Evolutionary conservation across 2,113 vertebrate species (phyloP), one percentile per base, ranked within the genome.

Genomic region (Procavia capensis): DNA sequence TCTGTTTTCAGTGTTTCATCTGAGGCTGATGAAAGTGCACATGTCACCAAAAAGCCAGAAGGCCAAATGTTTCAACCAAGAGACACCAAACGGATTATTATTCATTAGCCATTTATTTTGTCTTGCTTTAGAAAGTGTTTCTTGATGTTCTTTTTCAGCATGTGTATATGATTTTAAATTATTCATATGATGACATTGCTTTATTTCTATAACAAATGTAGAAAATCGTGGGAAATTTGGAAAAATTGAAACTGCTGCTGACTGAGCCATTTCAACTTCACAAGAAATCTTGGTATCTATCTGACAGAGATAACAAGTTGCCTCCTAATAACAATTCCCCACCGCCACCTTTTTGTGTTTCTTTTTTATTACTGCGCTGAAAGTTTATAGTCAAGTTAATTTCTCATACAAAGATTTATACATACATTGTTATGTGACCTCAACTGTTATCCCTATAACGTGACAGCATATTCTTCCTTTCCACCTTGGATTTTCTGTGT

Each of bases 91-190:
- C 50, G 14, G 6, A 78, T 57, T 72, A 34, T 72, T 81, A 64
- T 61, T 39, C 16, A 54, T 54, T 54, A 66, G 34, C 54, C 43
- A 63, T 41, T 70, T 24, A 74, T 6, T 63, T 45, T 74, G 31
- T 39, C 76, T 25, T 20, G 5, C 47, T 85, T 74, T 50, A 29
- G 39, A 66, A 72, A 63, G 64, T 45, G 16, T 43, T 87, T 92
- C 45, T 50, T 86, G 31, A 1, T 20, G 79, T 31, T 34, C 14
- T 43, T 24, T 59, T 47, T 14, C 25, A 64, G 72, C n/a, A 41
- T 81, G 47, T 80, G 11, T 63, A 29, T 85, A 19, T 47, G 16
- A 16, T 70, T 88, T 95, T 70, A n/a, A 88, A 88, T 91, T 88
- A 91, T 19, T 70, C 17, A 41, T 43, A n/a, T 14, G 2, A 70